Percentiles rank a stretch among this genome's conserved stretches.
Conservation (phyloP, 2,797 vertebrate species). For the Naso thynnoides region DNA sequence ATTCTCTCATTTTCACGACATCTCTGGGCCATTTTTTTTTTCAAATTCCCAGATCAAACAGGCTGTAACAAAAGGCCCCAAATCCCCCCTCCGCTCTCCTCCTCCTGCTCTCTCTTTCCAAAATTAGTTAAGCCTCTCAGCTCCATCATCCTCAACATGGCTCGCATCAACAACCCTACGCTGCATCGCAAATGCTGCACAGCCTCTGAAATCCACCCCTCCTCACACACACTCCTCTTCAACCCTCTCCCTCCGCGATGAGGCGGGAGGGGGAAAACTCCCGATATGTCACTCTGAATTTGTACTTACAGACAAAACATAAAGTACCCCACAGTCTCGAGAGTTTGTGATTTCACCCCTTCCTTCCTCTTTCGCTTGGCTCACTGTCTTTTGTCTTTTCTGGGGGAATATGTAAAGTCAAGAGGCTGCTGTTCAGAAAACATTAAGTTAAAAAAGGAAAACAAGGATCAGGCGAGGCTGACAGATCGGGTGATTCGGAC, state of each 20-base stretch:
- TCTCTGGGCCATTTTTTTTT: slow-evolving; percentile 74
- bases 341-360: slow-evolving; percentile 41
- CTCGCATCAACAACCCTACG: slow-evolving; percentile 79
- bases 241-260: slow-evolving; percentile 23
- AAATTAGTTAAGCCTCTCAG: slow-evolving; percentile 89
- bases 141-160: slow-evolving; percentile 85
- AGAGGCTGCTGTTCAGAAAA: slow-evolving; percentile 40
- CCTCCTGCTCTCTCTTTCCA: slow-evolving; percentile 81
- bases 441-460: not conserved
- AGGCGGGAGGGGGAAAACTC: slow-evolving; percentile 35
- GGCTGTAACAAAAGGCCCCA: slow-evolving; percentile 82
- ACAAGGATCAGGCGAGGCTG: slow-evolving; percentile 45
- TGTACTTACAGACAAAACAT: slow-evolving; percentile 67
- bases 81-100: slow-evolving; percentile 79
- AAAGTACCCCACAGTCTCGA: slow-evolving; percentile 64
- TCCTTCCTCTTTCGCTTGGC: slow-evolving; percentile 34
- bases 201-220: slow-evolving; percentile 71
- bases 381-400: slow-evolving; percentile 52
- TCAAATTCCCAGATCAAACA: slow-evolving; percentile 85
- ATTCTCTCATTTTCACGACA: slow-evolving; percentile 82
- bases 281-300: slow-evolving; percentile 78
- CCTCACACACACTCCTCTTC: slow-evolving; percentile 27
- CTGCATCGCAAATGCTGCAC: slow-evolving; percentile 59
- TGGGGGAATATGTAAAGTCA: slow-evolving; percentile 42
- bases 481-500: slow-evolving; percentile 62